Evolutionary conservation across 2,888 invertebrate species (phyloP).

Genomic region (Harpalus rufipes): DNA sequence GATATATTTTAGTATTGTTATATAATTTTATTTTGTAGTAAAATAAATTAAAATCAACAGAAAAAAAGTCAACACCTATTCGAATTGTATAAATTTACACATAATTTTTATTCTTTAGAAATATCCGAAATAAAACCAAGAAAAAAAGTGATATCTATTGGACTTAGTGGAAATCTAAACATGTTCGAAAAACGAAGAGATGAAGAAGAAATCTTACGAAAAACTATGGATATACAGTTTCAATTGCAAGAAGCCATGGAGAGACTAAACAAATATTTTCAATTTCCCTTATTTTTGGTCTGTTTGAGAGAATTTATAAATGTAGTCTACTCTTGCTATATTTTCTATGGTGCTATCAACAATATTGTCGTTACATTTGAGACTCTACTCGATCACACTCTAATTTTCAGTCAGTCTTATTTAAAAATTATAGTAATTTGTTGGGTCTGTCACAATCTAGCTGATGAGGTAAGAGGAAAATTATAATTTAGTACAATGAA

Average conservation of each 20-base stretch:
- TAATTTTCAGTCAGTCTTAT: conserved; percentile 22
- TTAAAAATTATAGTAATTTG: conserved; percentile 15
- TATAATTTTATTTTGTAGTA: too few relatives aligned
- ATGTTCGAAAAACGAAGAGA: conserved; percentile 9
- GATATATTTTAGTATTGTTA: too few relatives aligned
- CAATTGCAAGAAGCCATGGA: conserved; percentile 10
- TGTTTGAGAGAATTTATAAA: conserved; percentile 23
- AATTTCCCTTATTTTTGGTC: conserved; percentile 22
- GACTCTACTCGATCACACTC: neutral
- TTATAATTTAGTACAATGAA: too few relatives aligned
- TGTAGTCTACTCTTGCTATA: conserved; percentile 7
- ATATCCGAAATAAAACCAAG: neutral
- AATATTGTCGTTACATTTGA: neutral
- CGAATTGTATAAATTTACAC: too few relatives aligned
- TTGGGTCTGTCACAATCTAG: conserved; percentile 19
- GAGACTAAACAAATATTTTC: conserved; percentile 35
- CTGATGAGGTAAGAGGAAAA: conserved; percentile 22
- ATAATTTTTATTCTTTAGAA: neutral
- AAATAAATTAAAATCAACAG: too few relatives aligned
- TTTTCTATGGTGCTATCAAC: conserved; percentile 8
- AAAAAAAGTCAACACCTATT: too few relatives aligned
- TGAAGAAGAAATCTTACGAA: conserved; percentile 15
- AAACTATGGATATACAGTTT: conserved; percentile 17
- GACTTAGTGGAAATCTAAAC: conserved; percentile 1
- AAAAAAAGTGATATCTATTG: neutral